Percentiles rank a stretch among this genome's conserved stretches.
phyloP scores from a whole-genome alignment of 2,888 invertebrate species.

The Troglohyphantes excavatus region DNA sequence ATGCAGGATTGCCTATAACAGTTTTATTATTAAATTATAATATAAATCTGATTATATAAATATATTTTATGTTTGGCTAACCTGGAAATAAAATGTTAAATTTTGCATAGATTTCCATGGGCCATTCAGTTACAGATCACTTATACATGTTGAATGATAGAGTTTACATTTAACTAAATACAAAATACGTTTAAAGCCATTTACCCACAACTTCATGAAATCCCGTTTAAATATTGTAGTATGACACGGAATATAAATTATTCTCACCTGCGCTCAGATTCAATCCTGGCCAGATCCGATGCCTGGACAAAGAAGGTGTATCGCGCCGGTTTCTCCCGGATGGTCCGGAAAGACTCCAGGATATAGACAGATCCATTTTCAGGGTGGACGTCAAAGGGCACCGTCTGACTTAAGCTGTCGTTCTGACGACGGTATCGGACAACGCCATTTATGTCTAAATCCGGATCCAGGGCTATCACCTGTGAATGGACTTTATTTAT shows the following conservation, averaged over 20 bases:
- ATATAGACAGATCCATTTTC: conserved; percentile 81
- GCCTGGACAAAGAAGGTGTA: conserved; percentile 81
- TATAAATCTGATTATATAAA: too few relatives aligned
- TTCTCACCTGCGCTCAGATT: conserved; percentile 79
- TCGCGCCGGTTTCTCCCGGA: conserved; percentile 81
- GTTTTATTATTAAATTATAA: too few relatives aligned
- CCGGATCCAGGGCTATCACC: conserved; percentile 91
- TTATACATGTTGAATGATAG: too few relatives aligned
- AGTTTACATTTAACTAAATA: too few relatives aligned
- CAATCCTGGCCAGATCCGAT: conserved; percentile 83
- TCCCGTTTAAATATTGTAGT: too few relatives aligned
- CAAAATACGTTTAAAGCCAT: too few relatives aligned
- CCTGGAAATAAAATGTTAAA: too few relatives aligned
- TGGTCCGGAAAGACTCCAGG: conserved; percentile 83
- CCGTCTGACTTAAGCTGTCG: conserved; percentile 79
- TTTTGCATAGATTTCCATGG: too few relatives aligned
- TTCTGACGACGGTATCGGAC: conserved; percentile 89
- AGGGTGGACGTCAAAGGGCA: conserved; percentile 81
- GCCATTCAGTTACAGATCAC: too few relatives aligned
- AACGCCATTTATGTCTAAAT: conserved; percentile 89
- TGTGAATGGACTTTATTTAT: conserved; percentile 77
- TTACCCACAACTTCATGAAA: too few relatives aligned
- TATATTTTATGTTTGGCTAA: too few relatives aligned
- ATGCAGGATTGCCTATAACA: too few relatives aligned
- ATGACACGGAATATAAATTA: neutral